These are phyloP conservation scores for Mormyrus iriodes DNA, from an alignment of 2,113 vertebrate genomes.

Conservation along the genomic window DNA sequence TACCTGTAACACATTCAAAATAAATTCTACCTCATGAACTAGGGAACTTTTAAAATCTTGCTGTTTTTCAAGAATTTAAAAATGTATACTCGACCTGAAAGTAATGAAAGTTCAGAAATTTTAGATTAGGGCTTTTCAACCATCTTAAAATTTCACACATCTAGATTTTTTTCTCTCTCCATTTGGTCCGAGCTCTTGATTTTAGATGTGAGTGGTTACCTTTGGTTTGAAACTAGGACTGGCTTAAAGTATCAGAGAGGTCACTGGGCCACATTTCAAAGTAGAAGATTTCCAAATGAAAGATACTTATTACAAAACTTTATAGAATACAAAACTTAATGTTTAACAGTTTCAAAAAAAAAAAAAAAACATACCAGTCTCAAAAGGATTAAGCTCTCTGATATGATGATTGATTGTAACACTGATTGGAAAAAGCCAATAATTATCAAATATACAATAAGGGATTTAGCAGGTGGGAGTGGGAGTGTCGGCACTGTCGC, in stretches of 20 bases:
- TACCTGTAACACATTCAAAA: background rate
- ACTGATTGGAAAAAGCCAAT: background rate
- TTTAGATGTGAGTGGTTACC: background rate
- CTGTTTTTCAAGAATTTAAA: background rate
- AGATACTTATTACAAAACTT: background rate
- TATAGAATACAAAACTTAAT: background rate
- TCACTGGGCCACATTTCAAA: background rate
- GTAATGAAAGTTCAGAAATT: background rate
- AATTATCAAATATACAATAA: background rate
- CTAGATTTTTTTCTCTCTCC: background rate
- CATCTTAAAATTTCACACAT: constrained; percentile 9
- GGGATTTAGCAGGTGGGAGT: background rate
- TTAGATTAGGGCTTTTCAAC: background rate
- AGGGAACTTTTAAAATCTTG: background rate
- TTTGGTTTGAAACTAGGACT: background rate
- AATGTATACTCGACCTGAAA: background rate
- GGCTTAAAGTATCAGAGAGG: background rate
- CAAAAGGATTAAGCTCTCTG: background rate
- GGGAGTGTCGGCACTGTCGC: too few relatives aligned
- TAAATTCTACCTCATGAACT: background rate
- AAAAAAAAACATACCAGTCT: background rate
- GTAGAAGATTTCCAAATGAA: background rate
- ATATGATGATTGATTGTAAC: background rate
- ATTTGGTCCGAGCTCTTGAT: background rate
- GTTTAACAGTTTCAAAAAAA: background rate